phyloP scores from a whole-genome alignment of 2,888 invertebrate genomes.

The Drepanosiphum platanoidis region DNA sequence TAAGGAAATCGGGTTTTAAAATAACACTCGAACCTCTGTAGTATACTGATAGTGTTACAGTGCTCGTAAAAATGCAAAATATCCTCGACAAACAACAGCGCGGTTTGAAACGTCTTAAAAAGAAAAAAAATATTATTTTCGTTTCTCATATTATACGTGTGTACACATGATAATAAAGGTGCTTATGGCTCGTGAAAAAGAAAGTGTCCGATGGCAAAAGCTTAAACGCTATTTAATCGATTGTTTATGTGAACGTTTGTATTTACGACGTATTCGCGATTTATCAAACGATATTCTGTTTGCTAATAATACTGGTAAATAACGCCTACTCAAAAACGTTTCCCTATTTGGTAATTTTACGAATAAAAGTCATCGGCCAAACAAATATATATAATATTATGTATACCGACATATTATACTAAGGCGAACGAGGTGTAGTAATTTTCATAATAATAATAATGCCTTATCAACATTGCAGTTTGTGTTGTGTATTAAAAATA shows the following conservation, averaged over 20 bases:
- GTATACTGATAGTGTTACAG: no score
- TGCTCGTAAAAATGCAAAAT: neutral
- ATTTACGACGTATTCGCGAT: neutral
- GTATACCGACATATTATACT: neutral
- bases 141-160: constrained; percentile 2
- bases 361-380: neutral
- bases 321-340: neutral
- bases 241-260: neutral
- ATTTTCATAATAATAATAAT: constrained; percentile 4
- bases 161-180: no score
- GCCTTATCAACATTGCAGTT: neutral
- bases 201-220: constrained; percentile 8
- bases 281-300: constrained; percentile 12
- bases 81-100: neutral
- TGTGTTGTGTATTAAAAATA: neutral
- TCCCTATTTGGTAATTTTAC: constrained; percentile 3
- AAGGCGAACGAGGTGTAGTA: neutral
- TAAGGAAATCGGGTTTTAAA: no score
- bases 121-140: neutral
- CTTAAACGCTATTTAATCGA: neutral
- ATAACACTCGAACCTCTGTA: no score
- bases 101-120: neutral
- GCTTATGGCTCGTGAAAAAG: neutral
- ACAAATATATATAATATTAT: constrained; percentile 12
- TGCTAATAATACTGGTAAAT: neutral